Conservation (phyloP, 2,888 invertebrate species). For the Drosophila conformis region DNA sequence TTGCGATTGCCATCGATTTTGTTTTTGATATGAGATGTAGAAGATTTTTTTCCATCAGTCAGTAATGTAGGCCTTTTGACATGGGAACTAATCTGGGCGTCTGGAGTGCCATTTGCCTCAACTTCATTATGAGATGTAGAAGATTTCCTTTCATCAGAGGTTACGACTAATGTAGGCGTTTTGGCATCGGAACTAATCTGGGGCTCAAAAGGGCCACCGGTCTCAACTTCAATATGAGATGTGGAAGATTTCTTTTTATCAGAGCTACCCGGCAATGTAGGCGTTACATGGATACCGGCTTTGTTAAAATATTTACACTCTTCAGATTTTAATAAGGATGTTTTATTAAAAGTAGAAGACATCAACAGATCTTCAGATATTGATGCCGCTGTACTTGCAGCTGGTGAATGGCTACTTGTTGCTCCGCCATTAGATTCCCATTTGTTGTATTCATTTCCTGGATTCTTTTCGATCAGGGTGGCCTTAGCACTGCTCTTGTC, state of each 20-base stretch:
- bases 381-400: background rate
- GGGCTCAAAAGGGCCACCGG: background rate
- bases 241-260: background rate
- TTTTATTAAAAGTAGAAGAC: background rate
- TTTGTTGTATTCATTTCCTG: background rate
- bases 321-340: background rate
- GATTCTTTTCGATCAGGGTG: background rate
- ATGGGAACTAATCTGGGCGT: background rate
- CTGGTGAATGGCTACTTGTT: background rate
- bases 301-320: background rate
- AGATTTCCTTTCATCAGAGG: background rate
- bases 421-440: no score
- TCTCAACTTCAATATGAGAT: background rate
- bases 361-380: background rate
- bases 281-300: background rate
- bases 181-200: background rate
- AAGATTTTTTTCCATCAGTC: background rate
- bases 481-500: background rate
- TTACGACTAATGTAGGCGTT: background rate
- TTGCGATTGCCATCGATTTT: background rate
- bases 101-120: background rate
- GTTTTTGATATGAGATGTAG: background rate
- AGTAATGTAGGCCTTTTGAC: no score
- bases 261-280: background rate
- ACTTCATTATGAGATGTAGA: background rate